phyloP scores from a whole-genome alignment of 1,140 invertebrate genomes.

The Zaprionus ornatus region DNA sequence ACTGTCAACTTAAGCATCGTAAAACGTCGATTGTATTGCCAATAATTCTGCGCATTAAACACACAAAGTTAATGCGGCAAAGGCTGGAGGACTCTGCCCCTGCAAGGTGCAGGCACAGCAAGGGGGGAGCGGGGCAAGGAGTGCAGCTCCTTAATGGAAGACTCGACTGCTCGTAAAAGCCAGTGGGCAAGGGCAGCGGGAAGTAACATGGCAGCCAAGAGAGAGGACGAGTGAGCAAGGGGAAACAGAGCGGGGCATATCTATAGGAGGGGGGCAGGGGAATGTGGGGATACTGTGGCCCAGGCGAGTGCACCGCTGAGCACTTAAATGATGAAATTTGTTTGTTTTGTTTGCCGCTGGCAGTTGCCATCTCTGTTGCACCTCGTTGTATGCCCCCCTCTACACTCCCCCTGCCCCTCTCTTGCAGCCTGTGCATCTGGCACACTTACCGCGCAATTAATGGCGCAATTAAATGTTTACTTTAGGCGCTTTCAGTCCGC shows the following conservation, averaged over 20 bases:
- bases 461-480: conserved; percentile 82
- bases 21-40: conserved; percentile 76
- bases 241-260: conserved; percentile 1
- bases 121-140: not conserved
- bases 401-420: not conserved
- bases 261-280: not conserved
- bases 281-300: conserved; percentile 13
- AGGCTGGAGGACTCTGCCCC: conserved; percentile 38
- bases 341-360: conserved; percentile 62
- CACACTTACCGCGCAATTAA: conserved; percentile 79
- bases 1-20: conserved; percentile 72
- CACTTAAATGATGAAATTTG: conserved; percentile 75
- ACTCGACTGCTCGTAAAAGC: conserved; percentile 68
- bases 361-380: conserved; percentile 24
- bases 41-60: conserved; percentile 70
- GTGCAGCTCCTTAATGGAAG: conserved; percentile 67
- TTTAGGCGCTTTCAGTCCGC: conserved; percentile 71
- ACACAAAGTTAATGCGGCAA: conserved; percentile 71
- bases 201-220: not conserved
- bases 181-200: conserved; percentile 45
- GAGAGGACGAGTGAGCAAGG: not conserved
- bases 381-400: not conserved
- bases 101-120: conserved; percentile 34
- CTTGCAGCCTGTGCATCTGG: conserved; percentile 67
- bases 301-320: conserved; percentile 65